phyloP scores from a whole-genome alignment of 2,888 invertebrate genomes.

The Amphipyra berbera region DNA sequence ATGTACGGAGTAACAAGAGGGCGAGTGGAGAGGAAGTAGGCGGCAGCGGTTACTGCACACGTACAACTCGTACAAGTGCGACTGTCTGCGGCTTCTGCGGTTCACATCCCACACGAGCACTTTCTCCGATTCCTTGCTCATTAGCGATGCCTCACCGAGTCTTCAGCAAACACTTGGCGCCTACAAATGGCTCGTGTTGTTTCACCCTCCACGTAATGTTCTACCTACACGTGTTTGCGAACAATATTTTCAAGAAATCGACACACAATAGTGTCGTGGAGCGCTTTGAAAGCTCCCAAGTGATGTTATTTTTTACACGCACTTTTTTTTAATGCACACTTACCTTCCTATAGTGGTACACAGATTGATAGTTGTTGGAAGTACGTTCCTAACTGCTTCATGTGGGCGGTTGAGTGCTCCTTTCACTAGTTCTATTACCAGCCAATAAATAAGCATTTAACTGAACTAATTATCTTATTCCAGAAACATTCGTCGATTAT shows the following conservation, averaged over 20 bases:
- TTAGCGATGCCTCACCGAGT: slow-evolving; percentile 81
- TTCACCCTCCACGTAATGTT: slow-evolving; percentile 65
- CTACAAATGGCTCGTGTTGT: slow-evolving; percentile 78
- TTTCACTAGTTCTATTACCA: slow-evolving; percentile 49
- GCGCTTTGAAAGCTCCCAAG: slow-evolving; percentile 38
- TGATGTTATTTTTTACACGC: slow-evolving; percentile 31
- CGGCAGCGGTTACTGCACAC: slow-evolving; percentile 41
- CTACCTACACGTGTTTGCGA: slow-evolving; percentile 60
- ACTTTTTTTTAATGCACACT: slow-evolving; percentile 28
- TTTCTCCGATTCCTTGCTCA: slow-evolving; percentile 82
- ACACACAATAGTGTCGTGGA: slow-evolving; percentile 34
- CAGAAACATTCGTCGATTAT: slow-evolving; percentile 25
- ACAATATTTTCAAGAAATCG: slow-evolving; percentile 62
- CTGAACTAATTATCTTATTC: slow-evolving; percentile 43
- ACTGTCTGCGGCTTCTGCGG: slow-evolving; percentile 67
- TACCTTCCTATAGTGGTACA: slow-evolving; percentile 7
- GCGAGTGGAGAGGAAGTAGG: slow-evolving; percentile 52
- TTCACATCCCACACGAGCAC: slow-evolving; percentile 70
- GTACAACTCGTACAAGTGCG: slow-evolving; percentile 57
- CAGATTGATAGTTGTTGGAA: slow-evolving; percentile 18
- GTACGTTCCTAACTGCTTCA: slow-evolving; percentile 4
- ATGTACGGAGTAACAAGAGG: slow-evolving; percentile 62
- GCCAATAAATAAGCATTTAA: slow-evolving; percentile 38
- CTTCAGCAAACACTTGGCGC: slow-evolving; percentile 82
- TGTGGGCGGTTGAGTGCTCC: slow-evolving; percentile 46